Percentiles rank a stretch among this genome's conserved stretches.
Conservation (phyloP, 2,797 vertebrate species). For the Lithobates sylvaticus region DNA sequence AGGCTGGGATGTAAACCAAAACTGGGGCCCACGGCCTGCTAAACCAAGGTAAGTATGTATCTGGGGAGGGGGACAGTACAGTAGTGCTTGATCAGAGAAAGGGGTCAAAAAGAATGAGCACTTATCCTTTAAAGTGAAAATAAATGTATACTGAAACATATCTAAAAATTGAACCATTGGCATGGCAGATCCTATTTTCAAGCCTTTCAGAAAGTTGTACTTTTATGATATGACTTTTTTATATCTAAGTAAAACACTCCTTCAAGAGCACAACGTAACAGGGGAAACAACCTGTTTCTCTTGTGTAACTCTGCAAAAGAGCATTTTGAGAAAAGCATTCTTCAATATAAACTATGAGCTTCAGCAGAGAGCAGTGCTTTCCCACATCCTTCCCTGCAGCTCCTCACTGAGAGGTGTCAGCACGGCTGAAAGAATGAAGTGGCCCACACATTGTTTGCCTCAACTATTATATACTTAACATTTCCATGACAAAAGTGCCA, state of each 20-base stretch:
- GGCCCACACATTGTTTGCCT: constrained; percentile 92
- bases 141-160: too few relatives aligned
- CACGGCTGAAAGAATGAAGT: constrained; percentile 97
- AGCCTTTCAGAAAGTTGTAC: background rate
- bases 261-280: background rate
- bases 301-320: background rate
- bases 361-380: constrained; percentile 90
- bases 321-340: constrained; percentile 69
- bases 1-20: too few relatives aligned
- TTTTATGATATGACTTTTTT: background rate
- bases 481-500: constrained; percentile 99
- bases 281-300: background rate
- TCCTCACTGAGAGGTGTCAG: constrained; percentile 98
- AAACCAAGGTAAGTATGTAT: too few relatives aligned
- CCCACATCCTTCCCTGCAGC: constrained; percentile 98
- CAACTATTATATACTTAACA: constrained; percentile 99
- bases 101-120: too few relatives aligned
- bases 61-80: too few relatives aligned
- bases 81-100: too few relatives aligned
- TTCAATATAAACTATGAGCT: constrained; percentile 80
- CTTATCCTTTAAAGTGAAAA: too few relatives aligned
- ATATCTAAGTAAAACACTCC: background rate
- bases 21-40: too few relatives aligned
- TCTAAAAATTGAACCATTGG: background rate
- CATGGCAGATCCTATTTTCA: background rate